Evolutionary conservation across 2,113 vertebrate species (phyloP).

Genomic region (Condylura cristata): DNA sequence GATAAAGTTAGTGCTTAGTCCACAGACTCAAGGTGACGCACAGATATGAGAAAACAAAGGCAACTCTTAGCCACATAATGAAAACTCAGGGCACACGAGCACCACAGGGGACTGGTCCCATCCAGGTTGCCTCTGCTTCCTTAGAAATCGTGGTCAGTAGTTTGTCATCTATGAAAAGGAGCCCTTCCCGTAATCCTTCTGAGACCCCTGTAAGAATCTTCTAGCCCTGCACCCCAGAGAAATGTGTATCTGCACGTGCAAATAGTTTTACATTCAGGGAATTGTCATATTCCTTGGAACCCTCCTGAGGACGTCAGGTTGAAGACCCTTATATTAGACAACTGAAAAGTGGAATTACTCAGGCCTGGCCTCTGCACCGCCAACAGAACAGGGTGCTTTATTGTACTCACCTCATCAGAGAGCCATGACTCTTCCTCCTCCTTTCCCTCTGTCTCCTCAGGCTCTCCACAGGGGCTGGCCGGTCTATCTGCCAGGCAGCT

Average conservation of each 20-base stretch:
- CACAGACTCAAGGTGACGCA: not conserved
- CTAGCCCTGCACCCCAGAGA: not conserved
- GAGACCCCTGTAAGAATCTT: not conserved
- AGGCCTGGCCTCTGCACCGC: not conserved
- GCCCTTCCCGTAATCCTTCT: not conserved
- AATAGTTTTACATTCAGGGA: constrained; percentile 7
- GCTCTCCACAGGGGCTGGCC: constrained; percentile 7
- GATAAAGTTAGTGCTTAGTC: not conserved
- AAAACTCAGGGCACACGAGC: not conserved
- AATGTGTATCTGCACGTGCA: not conserved
- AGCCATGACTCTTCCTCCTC: constrained; percentile 83
- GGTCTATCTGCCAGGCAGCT: not conserved
- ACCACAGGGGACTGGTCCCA: not conserved
- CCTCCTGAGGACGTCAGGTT: not conserved
- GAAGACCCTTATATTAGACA: not conserved
- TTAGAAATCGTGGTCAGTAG: not conserved
- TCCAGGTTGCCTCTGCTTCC: not conserved
- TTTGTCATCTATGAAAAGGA: constrained; percentile 11
- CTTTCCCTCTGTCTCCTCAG: constrained; percentile 31
- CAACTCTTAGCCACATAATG: not conserved
- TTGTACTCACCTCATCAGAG: constrained; percentile 91
- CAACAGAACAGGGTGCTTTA: not conserved
- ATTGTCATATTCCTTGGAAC: not conserved
- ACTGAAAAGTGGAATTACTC: not conserved
- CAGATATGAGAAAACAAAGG: not conserved